A percentile compares a stretch with the other conserved stretches of the same genome.
Evolutionary conservation across 2,888 invertebrate species (phyloP).

Genomic region (Pandemis heparana): DNA sequence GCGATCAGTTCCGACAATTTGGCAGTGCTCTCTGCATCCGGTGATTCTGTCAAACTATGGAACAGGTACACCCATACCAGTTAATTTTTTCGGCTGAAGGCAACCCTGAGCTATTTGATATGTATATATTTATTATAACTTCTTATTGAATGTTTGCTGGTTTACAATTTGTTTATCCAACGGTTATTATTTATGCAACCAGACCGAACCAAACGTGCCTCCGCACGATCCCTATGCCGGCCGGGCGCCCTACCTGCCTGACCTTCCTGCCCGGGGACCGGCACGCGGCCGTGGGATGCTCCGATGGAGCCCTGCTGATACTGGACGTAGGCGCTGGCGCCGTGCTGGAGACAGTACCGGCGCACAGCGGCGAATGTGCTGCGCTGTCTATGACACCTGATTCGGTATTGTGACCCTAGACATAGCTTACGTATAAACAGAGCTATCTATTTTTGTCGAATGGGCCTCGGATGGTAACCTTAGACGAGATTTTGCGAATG

Average conservation of each 20-base stretch:
- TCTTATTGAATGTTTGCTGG: no score
- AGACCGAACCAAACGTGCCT: slow-evolving; percentile 88
- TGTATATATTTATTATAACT: no score
- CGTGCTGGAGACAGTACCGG: slow-evolving; percentile 92
- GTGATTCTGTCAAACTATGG: slow-evolving; percentile 97
- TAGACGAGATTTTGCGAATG: no score
- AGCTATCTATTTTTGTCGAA: no score
- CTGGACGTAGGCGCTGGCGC: slow-evolving; percentile 94
- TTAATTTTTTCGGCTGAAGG: neutral
- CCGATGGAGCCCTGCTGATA: slow-evolving; percentile 92
- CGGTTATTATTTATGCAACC: neutral
- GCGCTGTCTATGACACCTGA: slow-evolving; percentile 92
- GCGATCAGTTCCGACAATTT: slow-evolving; percentile 96
- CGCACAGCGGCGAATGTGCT: slow-evolving; percentile 93
- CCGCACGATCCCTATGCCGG: slow-evolving; percentile 87
- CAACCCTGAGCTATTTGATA: no score
- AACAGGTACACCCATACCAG: slow-evolving; percentile 86
- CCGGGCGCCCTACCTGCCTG: slow-evolving; percentile 89
- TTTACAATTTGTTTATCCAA: no score
- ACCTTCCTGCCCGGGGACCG: slow-evolving; percentile 95
- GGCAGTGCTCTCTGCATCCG: slow-evolving; percentile 94
- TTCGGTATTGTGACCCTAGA: slow-evolving; percentile 81
- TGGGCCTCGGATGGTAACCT: no score
- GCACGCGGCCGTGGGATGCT: slow-evolving; percentile 94
- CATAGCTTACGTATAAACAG: no score